Evolutionary conservation across 2,888 invertebrate genomes (phyloP).

Genomic region (Chymomyza procnemis): DNA sequence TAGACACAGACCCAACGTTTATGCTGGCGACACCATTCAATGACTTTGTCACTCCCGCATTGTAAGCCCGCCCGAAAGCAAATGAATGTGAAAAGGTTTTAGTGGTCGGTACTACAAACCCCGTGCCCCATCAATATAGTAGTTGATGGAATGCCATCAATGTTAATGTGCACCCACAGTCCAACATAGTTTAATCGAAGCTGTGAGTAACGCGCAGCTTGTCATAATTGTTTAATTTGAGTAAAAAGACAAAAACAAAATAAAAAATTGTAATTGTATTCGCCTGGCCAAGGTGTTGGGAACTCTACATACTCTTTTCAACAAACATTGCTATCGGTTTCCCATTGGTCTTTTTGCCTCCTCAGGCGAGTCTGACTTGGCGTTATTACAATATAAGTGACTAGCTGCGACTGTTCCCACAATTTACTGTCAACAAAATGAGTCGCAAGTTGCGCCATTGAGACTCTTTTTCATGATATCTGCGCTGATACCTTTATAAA

Average conservation of each 20-base stretch:
- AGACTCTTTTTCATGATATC: neutral
- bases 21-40: neutral
- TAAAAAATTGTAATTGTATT: neutral
- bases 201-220: constrained; percentile 16
- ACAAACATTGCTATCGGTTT: constrained; percentile 24
- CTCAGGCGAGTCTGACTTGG: constrained; percentile 12
- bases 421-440: constrained; percentile 48
- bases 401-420: constrained; percentile 42
- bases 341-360: constrained; percentile 30
- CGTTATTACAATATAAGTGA: constrained; percentile 26
- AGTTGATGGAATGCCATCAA: neutral
- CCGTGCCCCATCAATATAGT: neutral
- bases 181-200: neutral
- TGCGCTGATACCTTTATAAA: neutral
- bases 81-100: neutral
- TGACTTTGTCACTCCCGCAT: neutral
- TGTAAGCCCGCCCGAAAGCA: constrained; percentile 4
- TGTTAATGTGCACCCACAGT: neutral
- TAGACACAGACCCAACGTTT: neutral
- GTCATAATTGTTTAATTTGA: constrained; percentile 68
- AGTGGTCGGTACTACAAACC: neutral
- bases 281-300: constrained; percentile 39
- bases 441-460: constrained; percentile 36
- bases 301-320: neutral
- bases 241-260: constrained; percentile 33